Percentiles rank a stretch among this genome's conserved stretches.
phyloP scores from a whole-genome alignment of 2,888 invertebrate species.

The Cantharis lateralis region DNA sequence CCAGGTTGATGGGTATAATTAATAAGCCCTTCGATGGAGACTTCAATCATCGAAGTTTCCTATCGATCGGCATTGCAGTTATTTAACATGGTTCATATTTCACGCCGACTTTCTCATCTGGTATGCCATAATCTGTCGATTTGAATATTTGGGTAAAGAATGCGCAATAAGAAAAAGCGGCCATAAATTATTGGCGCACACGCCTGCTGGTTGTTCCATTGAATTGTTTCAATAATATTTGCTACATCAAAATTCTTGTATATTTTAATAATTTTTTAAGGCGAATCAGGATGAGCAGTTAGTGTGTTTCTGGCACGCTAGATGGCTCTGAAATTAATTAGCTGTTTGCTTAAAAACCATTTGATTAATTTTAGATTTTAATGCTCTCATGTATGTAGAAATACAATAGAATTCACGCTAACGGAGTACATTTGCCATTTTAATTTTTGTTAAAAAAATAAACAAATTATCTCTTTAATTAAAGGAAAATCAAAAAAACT shows the following conservation, averaged over 20 bases:
- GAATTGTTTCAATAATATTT: not conserved
- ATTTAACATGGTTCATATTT: not conserved
- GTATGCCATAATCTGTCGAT: not conserved
- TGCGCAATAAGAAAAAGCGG: not conserved
- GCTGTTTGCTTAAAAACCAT: too few relatives aligned
- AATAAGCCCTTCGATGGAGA: not conserved
- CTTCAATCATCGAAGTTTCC: not conserved
- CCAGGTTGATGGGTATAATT: constrained; percentile 20
- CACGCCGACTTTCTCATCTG: constrained; percentile 15
- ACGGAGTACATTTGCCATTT: too few relatives aligned
- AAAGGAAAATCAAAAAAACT: too few relatives aligned
- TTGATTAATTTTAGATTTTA: too few relatives aligned
- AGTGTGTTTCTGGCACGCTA: too few relatives aligned
- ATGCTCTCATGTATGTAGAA: too few relatives aligned
- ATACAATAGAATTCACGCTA: too few relatives aligned
- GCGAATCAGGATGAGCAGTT: too few relatives aligned
- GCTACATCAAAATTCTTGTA: not conserved
- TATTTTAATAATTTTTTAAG: not conserved
- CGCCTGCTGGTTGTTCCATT: not conserved
- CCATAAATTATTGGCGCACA: not conserved
- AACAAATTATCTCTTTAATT: too few relatives aligned
- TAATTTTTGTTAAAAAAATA: too few relatives aligned
- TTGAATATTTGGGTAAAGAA: constrained; percentile 2
- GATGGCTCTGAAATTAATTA: too few relatives aligned
- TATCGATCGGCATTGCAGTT: not conserved